phyloP scores from a whole-genome alignment of 2,113 vertebrate species.

The Periophthalmus modestus region DNA sequence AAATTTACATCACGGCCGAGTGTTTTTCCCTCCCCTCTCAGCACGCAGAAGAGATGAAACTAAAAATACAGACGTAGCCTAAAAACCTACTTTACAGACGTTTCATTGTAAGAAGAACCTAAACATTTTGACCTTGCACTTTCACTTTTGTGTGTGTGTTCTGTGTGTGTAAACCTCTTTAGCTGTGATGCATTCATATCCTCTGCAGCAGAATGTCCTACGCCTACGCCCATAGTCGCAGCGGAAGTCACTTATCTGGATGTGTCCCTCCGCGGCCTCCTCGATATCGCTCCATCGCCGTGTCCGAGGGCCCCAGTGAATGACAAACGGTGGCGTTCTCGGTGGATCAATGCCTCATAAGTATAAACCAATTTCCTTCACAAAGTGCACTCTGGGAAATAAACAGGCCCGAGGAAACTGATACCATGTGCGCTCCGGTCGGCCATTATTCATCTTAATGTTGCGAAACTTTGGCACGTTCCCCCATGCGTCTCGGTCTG shows the following conservation, averaged over 20 bases:
- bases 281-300: constrained; percentile 52
- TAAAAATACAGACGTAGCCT: neutral
- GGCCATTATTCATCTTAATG: constrained; percentile 61
- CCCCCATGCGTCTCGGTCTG: constrained; percentile 34
- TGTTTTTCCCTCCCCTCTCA: neutral
- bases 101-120: neutral
- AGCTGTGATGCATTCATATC: constrained; percentile 38
- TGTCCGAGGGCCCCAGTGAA: constrained; percentile 56
- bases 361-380: constrained; percentile 77
- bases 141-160: neutral
- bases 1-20: constrained; percentile 23
- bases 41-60: neutral
- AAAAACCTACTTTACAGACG: constrained; percentile 6
- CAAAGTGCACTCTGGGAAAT: constrained; percentile 73
- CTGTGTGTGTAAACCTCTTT: constrained; percentile 26
- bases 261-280: constrained; percentile 53
- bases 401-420: constrained; percentile 59
- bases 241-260: constrained; percentile 57
- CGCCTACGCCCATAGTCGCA: constrained; percentile 35
- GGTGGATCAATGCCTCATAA: constrained; percentile 75
- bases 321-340: constrained; percentile 69
- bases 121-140: constrained; percentile 15
- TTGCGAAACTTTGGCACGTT: constrained; percentile 47
- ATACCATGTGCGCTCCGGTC: constrained; percentile 35
- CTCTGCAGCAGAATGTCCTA: constrained; percentile 49